Evolutionary conservation across 64 coral and sea anemone species (phyloP), one percentile per base, ranked within the genome.

Genomic region (Orbicella faveolata): DNA sequence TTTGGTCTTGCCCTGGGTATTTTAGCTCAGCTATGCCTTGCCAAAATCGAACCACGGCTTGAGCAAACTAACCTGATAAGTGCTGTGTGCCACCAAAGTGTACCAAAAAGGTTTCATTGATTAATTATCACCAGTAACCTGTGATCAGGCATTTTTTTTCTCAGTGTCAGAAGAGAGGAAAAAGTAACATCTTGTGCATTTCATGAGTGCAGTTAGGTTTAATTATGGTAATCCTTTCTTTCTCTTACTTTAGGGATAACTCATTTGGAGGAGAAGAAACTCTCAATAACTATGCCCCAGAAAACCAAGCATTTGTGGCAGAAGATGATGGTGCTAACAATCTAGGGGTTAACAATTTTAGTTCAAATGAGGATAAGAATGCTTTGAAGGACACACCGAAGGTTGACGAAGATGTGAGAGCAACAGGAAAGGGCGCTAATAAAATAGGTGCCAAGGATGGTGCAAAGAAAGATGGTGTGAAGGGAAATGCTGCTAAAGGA

Each of bases 401-500:
- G 1, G 6, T 6, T 36, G 35, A 20, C 39, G 19, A 52, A 53
- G 34, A 90, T 35, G 65, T 51, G 20, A 52, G 23, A 23, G 8
- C 23, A 73, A 21, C 63, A n/a, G 73, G 73, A 30, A 84, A 91
- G 62, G 73, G 77, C 36, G 18, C 33, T 4, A 90, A 33, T n/a
- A 88, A 61, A 23, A 25, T 75, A 8, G 68, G 54, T 62, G 16
- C 7, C 19, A 77, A 88, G 33, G 36, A 61, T 34, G 17, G 0
- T 41, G 17, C 66, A 48, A 87, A 87, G 72, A 87, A 87, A 53
- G 64, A 15, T 57, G 36, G 48, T 16, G 36, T 13, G 64, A 91
- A 74, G 75, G 65, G 39, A 51, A 89, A 54, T 69, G 81, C 23
- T 35, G 75, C 80, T 41, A 88, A 90, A 51, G 75, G 83, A 18